These are phyloP conservation scores for Drosophila dunni DNA, from an alignment of 1,140 invertebrate genomes.

Conservation along the genomic window DNA sequence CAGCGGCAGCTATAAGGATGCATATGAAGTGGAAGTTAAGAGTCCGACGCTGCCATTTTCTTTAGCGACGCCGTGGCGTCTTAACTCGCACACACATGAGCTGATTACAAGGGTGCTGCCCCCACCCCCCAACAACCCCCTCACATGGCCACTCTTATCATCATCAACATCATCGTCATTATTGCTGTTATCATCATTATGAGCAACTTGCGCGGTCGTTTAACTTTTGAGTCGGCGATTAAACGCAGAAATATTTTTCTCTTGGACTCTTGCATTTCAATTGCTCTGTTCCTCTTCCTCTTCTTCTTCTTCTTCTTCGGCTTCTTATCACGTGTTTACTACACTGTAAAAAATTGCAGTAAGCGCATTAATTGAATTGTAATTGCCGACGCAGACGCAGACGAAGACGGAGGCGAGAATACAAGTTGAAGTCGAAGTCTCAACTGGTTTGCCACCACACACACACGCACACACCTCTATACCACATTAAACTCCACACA, in stretches of 20 bases:
- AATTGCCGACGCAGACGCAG: conserved; percentile 58
- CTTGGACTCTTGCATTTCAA: conserved; percentile 57
- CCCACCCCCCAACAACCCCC: background rate
- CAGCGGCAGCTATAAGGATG: conserved; percentile 61
- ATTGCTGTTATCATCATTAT: conserved; percentile 5
- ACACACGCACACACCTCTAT: conserved; percentile 4
- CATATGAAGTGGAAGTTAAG: conserved; percentile 54
- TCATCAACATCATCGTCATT: conserved; percentile 5
- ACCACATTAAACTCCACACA: background rate
- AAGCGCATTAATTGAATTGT: conserved; percentile 83
- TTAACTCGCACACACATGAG: conserved; percentile 68
- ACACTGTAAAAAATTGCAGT: conserved; percentile 71
- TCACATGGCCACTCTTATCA: conserved; percentile 33
- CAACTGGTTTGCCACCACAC: conserved; percentile 29
- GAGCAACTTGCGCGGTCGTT: conserved; percentile 78
- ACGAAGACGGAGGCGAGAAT: background rate
- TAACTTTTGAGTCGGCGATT: conserved; percentile 75
- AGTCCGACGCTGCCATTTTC: conserved; percentile 52
- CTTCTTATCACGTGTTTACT: conserved; percentile 77
- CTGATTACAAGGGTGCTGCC: conserved; percentile 57
- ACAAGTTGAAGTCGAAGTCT: background rate
- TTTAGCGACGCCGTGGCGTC: conserved; percentile 32
- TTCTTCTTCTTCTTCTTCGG: background rate
- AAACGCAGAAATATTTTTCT: conserved; percentile 66
- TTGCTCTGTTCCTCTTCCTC: background rate